A percentile compares a stretch with the other conserved stretches of the same genome.
These are phyloP conservation scores for Aptenodytes patagonicus DNA, from an alignment of 2,113 vertebrate genomes.

Conservation along the genomic window DNA sequence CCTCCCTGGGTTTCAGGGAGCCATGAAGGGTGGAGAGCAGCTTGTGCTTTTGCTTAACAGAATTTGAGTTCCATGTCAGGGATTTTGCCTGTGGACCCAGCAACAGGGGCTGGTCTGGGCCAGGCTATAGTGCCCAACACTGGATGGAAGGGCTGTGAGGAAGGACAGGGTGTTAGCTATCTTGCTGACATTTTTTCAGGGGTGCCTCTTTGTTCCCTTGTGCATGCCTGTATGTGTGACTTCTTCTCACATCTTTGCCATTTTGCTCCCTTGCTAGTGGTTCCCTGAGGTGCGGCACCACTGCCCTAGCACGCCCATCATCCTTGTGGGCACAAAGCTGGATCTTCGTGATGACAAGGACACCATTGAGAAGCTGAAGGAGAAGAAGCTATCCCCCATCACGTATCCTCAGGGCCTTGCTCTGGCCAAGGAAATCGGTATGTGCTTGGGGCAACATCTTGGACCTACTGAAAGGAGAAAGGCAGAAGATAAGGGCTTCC, in stretches of 20 bases:
- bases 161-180: background rate
- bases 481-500: background rate
- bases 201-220: background rate
- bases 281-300: conserved; percentile 83
- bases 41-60: background rate
- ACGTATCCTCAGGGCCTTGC: conserved; percentile 83
- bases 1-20: background rate
- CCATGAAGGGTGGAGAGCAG: background rate
- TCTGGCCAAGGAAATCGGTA: conserved; percentile 84
- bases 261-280: conserved; percentile 68
- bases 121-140: background rate
- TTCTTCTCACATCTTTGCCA: background rate
- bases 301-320: conserved; percentile 83
- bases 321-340: conserved; percentile 84
- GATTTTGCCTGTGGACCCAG: background rate
- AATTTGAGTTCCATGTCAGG: background rate
- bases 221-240: background rate
- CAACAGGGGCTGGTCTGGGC: background rate
- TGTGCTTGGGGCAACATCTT: background rate
- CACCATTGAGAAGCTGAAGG: conserved; percentile 84
- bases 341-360: conserved; percentile 85
- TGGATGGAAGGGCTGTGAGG: background rate
- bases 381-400: conserved; percentile 82
- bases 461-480: background rate
- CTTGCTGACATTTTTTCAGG: background rate